These are phyloP conservation scores for Dendrolimus houi DNA, from an alignment of 2,888 invertebrate species.

Conservation along the genomic window DNA sequence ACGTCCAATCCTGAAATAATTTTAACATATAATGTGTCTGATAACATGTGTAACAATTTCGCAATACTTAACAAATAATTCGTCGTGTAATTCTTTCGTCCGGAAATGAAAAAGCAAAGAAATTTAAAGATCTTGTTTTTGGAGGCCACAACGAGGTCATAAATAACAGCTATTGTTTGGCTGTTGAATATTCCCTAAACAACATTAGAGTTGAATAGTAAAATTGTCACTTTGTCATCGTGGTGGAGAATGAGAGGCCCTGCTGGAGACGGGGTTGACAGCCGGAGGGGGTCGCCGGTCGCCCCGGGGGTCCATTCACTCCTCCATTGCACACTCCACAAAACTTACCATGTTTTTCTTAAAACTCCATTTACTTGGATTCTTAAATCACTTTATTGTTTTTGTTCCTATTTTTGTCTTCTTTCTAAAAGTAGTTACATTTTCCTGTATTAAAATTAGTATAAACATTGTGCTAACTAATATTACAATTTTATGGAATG, in stretches of 20 bases:
- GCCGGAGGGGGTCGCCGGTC: conserved; percentile 35
- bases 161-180: conserved; percentile 62
- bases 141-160: conserved; percentile 57
- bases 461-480: no score
- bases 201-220: conserved; percentile 68
- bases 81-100: conserved; percentile 22
- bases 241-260: conserved; percentile 34
- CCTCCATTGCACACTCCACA: conserved; percentile 39
- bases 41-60: conserved; percentile 1
- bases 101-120: conserved; percentile 66
- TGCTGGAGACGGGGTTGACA: conserved; percentile 35
- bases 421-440: no score
- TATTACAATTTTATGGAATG: no score
- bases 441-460: no score
- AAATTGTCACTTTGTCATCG: conserved; percentile 69
- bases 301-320: conserved; percentile 31
- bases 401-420: no score
- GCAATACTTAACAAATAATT: conserved; percentile 8
- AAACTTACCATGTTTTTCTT: conserved; percentile 12
- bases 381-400: conserved; percentile 1
- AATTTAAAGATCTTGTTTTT: conserved; percentile 43
- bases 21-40: background rate
- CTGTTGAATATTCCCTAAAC: conserved; percentile 63
- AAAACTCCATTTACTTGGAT: conserved; percentile 10
- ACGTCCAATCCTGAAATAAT: background rate